Conservation (phyloP, 1,140 invertebrate genomes). For the Brachionus calyciflorus region DNA sequence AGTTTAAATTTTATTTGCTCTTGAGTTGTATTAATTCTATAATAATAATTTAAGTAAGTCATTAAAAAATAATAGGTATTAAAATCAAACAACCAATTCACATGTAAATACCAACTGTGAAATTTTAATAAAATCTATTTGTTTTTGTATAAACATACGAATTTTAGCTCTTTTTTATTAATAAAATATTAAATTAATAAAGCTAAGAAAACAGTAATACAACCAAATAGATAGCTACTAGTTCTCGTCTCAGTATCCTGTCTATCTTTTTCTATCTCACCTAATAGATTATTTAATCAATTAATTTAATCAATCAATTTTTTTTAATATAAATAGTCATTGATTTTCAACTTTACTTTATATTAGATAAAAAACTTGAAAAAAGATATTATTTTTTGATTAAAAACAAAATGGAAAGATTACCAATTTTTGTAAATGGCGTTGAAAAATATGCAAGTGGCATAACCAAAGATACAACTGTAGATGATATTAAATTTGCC, state of each 20-base stretch:
- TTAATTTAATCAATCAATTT: conserved; percentile 24
- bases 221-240: conserved; percentile 19
- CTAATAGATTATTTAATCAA: conserved; percentile 1
- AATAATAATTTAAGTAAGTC: too few species aligned
- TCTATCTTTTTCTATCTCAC: too few species aligned
- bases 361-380: background rate
- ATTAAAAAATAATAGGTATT: too few species aligned
- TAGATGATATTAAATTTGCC: conserved; percentile 39
- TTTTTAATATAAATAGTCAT: background rate
- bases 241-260: too few species aligned
- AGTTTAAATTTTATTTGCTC: too few species aligned
- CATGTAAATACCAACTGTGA: conserved; percentile 26
- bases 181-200: background rate
- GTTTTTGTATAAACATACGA: background rate
- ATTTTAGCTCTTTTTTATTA: background rate
- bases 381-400: too few species aligned
- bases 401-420: conserved; percentile 15
- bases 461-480: conserved; percentile 32
- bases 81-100: too few species aligned
- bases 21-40: too few species aligned
- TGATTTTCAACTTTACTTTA: background rate
- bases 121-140: background rate
- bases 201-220: background rate
- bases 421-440: conserved; percentile 21
- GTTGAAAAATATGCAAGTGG: conserved; percentile 37